Percentiles rank a stretch among this genome's conserved stretches.
Conservation (phyloP, 2,797 vertebrate species). For the Alauda arvensis region DNA sequence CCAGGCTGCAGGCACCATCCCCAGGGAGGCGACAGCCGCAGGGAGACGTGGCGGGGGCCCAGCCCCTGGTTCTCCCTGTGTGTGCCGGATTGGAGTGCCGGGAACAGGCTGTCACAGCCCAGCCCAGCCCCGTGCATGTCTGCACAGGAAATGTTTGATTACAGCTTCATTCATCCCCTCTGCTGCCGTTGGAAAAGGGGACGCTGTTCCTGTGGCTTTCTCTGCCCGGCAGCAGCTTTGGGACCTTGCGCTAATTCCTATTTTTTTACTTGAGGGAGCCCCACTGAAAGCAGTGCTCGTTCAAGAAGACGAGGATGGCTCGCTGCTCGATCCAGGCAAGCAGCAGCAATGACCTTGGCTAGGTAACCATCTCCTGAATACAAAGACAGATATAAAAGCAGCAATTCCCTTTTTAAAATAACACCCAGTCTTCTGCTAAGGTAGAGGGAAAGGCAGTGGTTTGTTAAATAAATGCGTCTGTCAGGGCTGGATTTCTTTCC, state of each 20-base stretch:
- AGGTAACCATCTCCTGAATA: slow-evolving; percentile 15
- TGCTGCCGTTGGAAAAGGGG: not conserved
- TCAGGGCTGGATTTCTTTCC: not conserved
- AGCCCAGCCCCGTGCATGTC: not conserved
- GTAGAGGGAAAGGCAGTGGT: slow-evolving; percentile 5
- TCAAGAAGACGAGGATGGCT: not conserved
- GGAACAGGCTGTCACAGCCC: not conserved
- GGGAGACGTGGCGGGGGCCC: not conserved
- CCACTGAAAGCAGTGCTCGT: not conserved
- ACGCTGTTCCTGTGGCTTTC: not conserved
- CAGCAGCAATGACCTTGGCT: slow-evolving; percentile 56
- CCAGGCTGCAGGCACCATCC: not conserved
- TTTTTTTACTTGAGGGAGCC: not conserved
- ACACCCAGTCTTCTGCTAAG: not conserved
- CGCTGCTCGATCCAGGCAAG: not conserved
- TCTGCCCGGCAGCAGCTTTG: not conserved
- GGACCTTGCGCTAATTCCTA: not conserved
- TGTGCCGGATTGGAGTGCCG: not conserved
- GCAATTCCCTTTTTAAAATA: not conserved
- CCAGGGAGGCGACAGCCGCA: not conserved
- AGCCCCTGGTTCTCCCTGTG: accelerated
- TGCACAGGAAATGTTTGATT: not conserved
- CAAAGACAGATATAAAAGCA: slow-evolving; percentile 24
- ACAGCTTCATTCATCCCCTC: not conserved
- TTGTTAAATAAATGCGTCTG: slow-evolving; percentile 21